Evolutionary conservation across 2,888 invertebrate species (phyloP).

Genomic region (Poecilobothrus nobilitatus): DNA sequence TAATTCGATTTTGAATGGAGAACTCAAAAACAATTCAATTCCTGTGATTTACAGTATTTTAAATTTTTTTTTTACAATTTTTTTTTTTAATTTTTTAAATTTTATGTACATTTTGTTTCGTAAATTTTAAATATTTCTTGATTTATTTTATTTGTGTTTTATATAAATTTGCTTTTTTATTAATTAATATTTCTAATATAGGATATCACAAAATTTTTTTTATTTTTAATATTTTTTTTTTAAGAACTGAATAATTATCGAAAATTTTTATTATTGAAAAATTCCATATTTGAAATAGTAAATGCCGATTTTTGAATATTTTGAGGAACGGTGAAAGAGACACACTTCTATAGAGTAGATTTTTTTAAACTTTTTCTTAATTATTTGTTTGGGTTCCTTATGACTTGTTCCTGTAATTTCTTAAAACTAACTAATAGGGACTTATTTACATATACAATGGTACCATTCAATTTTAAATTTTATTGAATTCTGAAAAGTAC

Average conservation of each 20-base stretch:
- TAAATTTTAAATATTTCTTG: no score
- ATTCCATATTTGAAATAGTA: no score
- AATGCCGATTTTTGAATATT: no score
- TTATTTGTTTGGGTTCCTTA: no score
- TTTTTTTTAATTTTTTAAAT: not conserved
- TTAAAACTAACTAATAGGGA: no score
- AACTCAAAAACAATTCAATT: not conserved
- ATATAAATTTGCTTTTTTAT: not conserved
- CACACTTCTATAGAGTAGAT: no score
- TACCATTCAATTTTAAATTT: no score
- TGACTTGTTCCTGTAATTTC: no score
- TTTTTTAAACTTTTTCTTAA: no score
- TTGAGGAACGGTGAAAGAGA: no score
- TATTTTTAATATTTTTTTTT: not conserved
- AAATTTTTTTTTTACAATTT: not conserved
- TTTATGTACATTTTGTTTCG: not conserved
- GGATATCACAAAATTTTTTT: constrained; percentile 1
- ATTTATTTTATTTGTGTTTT: not conserved
- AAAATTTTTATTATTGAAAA: not conserved
- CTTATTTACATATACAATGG: no score
- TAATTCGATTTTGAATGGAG: not conserved
- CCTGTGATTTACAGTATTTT: constrained; percentile 3
- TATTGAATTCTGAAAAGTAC: no score
- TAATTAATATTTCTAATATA: not conserved
- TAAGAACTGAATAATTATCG: not conserved